phyloP scores from a whole-genome alignment of 2,888 invertebrate species.

The Amitus sp. region DNA sequence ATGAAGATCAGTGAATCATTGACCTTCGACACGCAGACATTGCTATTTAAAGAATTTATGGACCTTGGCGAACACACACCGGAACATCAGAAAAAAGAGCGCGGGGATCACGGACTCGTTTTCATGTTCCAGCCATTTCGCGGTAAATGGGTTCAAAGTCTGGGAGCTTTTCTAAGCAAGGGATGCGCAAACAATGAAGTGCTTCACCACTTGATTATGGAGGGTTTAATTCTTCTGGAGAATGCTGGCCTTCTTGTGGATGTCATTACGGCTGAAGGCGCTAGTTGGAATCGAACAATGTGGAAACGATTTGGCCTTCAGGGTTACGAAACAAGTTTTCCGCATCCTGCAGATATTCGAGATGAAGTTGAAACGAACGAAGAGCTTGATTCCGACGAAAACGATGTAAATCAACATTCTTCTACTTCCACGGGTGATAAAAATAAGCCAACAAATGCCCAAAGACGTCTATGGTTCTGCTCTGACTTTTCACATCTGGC shows the following conservation, averaged over 20 bases:
- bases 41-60: slow-evolving; percentile 39
- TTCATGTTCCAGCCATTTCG: slow-evolving; percentile 46
- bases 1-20: slow-evolving; percentile 39
- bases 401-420: too few relatives aligned
- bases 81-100: slow-evolving; percentile 27
- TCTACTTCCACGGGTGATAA: too few relatives aligned
- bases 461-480: slow-evolving; percentile 19
- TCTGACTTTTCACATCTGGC: slow-evolving; percentile 25
- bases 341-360: neutral
- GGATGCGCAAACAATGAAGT: slow-evolving; percentile 40
- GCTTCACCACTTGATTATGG: slow-evolving; percentile 43
- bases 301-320: slow-evolving; percentile 20
- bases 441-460: neutral
- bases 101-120: slow-evolving; percentile 48
- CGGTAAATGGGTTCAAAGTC: slow-evolving; percentile 43
- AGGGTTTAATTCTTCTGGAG: slow-evolving; percentile 44
- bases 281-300: slow-evolving; percentile 37
- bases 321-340: slow-evolving; percentile 3
- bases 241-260: slow-evolving; percentile 39
- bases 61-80: slow-evolving; percentile 44
- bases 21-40: neutral
- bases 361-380: slow-evolving; percentile 4
- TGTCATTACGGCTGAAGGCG: slow-evolving; percentile 41
- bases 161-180: slow-evolving; percentile 46
- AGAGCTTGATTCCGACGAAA: too few relatives aligned